These are phyloP conservation scores for Erethizon dorsatum DNA, from an alignment of 2,797 vertebrate species.

Conservation along the genomic window DNA sequence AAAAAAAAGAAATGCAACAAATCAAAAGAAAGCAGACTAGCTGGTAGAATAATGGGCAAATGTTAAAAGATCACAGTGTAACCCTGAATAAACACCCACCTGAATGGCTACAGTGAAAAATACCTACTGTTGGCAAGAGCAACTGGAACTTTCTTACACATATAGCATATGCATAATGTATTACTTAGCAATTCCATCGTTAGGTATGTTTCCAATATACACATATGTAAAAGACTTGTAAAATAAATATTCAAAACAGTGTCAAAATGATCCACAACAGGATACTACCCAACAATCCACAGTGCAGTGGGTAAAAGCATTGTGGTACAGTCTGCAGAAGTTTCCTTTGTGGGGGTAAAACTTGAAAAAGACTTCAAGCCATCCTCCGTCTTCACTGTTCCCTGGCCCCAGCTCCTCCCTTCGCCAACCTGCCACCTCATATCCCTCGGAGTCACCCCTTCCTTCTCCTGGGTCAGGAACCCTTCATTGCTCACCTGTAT, in stretches of 20 bases:
- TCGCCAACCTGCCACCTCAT: too few species aligned
- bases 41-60: not conserved
- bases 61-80: not conserved
- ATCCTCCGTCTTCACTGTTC: not conserved
- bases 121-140: not conserved
- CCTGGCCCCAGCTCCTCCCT: not conserved
- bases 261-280: not conserved
- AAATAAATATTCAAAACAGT: not conserved
- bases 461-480: not conserved
- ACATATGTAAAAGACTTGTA: not conserved
- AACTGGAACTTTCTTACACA: not conserved
- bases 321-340: not conserved
- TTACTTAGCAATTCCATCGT: not conserved
- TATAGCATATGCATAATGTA: not conserved
- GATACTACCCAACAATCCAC: not conserved
- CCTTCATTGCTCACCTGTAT: not conserved
- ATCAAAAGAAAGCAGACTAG: not conserved
- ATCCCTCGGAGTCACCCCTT: not conserved
- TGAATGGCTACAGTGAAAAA: not conserved
- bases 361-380: not conserved
- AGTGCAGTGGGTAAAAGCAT: not conserved
- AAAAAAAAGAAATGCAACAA: not conserved
- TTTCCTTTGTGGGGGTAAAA: not conserved
- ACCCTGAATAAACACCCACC: not conserved
- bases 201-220: not conserved